Evolutionary conservation across 2,888 invertebrate species (phyloP).

Genomic region (Morpho helenor): DNA sequence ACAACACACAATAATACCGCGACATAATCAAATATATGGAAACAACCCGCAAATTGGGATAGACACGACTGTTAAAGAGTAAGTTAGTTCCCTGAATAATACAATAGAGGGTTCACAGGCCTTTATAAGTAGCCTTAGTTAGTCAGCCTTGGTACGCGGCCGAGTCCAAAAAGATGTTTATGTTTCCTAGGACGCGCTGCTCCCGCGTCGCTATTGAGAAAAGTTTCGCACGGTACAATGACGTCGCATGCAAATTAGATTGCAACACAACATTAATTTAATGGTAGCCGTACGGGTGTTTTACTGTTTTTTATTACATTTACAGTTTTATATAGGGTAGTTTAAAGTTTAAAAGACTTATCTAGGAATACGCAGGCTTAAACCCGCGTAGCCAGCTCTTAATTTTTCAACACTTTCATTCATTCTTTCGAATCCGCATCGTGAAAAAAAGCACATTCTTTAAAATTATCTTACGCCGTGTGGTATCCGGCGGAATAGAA

Average conservation of each 20-base stretch:
- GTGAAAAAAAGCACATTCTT: no score
- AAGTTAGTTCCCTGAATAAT: constrained; percentile 56
- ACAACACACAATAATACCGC: constrained; percentile 45
- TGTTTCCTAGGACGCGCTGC: constrained; percentile 55
- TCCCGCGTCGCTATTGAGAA: constrained; percentile 53
- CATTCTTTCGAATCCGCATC: no score
- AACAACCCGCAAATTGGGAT: constrained; percentile 18
- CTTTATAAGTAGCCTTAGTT: constrained; percentile 76
- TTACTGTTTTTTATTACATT: background rate
- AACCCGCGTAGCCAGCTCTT: no score
- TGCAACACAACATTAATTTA: constrained; percentile 40
- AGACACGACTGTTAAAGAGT: constrained; percentile 46
- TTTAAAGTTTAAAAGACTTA: no score
- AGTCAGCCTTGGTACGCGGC: constrained; percentile 57
- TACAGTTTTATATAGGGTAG: background rate
- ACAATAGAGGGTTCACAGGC: constrained; percentile 59
- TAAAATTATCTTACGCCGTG: no score
- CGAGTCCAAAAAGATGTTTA: constrained; percentile 66
- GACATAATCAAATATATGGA: constrained; percentile 41
- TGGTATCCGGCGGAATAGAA: no score
- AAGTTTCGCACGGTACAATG: constrained; percentile 68
- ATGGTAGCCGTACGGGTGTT: constrained; percentile 31
- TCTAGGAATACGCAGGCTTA: no score
- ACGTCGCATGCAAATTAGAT: constrained; percentile 50
- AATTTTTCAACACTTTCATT: no score